Base-by-base conservation (phyloP, 2,113 vertebrate genomes). In the Egretta garzetta region DNA sequence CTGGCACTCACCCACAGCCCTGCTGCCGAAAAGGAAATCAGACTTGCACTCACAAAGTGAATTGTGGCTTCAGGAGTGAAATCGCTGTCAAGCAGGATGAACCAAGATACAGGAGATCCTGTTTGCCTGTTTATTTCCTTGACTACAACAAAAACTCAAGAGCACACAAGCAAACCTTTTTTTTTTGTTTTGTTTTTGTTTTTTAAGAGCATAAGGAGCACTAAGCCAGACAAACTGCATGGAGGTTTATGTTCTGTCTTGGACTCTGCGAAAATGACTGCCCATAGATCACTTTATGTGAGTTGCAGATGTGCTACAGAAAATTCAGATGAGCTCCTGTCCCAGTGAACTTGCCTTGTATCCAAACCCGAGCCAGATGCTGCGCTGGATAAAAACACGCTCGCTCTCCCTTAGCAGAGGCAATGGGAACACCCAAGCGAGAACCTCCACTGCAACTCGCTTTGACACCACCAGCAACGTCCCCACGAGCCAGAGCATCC, bases 61-160 rank as follows among this genome's bases (percentile, higher is more conserved):
- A 35, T 60, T 71, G 67, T 0, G 1, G 13, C 43, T 86, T 73
- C 66, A 81, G 64, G 47, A 93, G 91, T 39, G 2, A 84, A 92
- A 89, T 63, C 81, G 95, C 90, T 72, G 86, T 24, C 59, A 37
- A 84, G 67, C 91, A 90, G 85, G 72, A 97, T 37, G 68, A 93
- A 72, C 35, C 60, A 43, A 79, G 52, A 86, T 4, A 86, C 43
- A 90, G 88, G 72, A 92, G 82, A 96, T 96, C 91, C 91, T 85
- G 80, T 96, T 86, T 94, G 52, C 33, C 26, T 72, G 50, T 80
- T 91, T 95, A 89, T 72, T 90, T 96, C 88, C 73, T 91, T 92
- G 88, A 92, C 86, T 80, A 95, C 72, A 30, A 86, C 72, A 90
- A 41, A 74, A 74, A 41, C 27, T 8, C 52, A 77, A 26, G 39